Evolutionary conservation across 2,113 vertebrate genomes (phyloP).

Genomic region (Scophthalmus maximus): DNA sequence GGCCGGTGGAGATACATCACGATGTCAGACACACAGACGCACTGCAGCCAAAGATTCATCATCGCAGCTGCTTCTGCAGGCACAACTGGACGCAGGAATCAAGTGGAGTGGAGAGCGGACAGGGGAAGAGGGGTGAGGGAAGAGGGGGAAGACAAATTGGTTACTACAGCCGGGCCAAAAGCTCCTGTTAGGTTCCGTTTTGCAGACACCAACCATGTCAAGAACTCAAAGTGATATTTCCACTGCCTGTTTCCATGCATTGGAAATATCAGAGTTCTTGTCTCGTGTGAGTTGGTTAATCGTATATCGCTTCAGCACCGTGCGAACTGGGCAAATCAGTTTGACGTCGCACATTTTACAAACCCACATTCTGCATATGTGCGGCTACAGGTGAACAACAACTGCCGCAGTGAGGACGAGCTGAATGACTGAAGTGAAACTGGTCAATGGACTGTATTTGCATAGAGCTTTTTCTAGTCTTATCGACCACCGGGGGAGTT

Average conservation of each 20-base stretch:
- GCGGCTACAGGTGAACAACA: constrained; percentile 9
- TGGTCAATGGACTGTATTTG: too few relatives aligned
- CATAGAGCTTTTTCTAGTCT: too few relatives aligned
- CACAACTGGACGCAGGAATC: constrained; percentile 76
- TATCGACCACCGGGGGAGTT: too few relatives aligned
- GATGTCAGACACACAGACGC: constrained; percentile 84
- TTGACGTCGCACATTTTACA: neutral
- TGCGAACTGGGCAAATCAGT: neutral
- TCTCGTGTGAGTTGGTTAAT: constrained; percentile 5
- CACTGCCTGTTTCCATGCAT: too few relatives aligned
- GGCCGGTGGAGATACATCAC: constrained; percentile 83
- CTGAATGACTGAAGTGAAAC: too few relatives aligned
- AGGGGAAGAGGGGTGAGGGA: constrained; percentile 55
- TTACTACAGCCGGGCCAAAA: constrained; percentile 54
- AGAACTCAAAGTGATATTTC: constrained; percentile 29
- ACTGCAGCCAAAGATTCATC: constrained; percentile 86
- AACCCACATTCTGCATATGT: neutral
- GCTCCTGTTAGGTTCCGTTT: constrained; percentile 42
- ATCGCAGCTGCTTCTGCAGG: constrained; percentile 80
- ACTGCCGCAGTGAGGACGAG: neutral
- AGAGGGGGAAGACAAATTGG: constrained; percentile 67
- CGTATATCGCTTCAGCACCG: too few relatives aligned
- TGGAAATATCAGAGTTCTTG: constrained; percentile 1
- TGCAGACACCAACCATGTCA: constrained; percentile 34
- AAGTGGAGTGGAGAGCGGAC: constrained; percentile 61